These are phyloP conservation scores for Bufo bufo DNA, from an alignment of 2,113 vertebrate genomes.

Conservation along the genomic window DNA sequence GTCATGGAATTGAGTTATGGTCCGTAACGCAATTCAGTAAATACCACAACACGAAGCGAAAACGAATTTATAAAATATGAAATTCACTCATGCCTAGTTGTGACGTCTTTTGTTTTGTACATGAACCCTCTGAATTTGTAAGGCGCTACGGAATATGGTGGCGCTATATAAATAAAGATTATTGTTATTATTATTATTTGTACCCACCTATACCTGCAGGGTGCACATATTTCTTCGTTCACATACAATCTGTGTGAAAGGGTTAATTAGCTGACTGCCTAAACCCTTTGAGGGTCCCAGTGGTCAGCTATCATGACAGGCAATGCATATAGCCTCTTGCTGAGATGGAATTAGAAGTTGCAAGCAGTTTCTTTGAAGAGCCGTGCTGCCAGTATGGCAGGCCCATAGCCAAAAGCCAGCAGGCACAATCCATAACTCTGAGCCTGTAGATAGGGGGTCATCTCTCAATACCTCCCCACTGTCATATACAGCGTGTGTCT, in stretches of 20 bases:
- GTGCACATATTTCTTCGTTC: not conserved
- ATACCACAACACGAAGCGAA: no score
- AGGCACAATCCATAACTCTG: conserved; percentile 82
- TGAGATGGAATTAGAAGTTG: conserved; percentile 65
- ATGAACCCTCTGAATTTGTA: no score
- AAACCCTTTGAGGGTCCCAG: conserved; percentile 60
- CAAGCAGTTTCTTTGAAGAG: conserved; percentile 78
- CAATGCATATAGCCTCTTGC: conserved; percentile 75
- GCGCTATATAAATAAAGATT: no score
- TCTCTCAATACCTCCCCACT: conserved; percentile 86
- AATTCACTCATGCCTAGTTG: no score
- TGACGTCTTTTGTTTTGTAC: no score
- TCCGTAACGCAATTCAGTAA: no score
- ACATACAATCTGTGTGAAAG: not conserved
- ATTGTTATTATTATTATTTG: no score
- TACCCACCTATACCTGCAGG: not conserved
- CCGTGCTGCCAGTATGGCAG: conserved; percentile 69
- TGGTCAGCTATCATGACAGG: conserved; percentile 70
- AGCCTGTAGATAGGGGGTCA: conserved; percentile 84
- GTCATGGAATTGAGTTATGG: no score
- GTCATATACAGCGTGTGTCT: conserved; percentile 85
- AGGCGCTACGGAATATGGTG: no score
- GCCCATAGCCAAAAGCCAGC: conserved; percentile 80
- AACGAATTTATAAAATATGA: no score
- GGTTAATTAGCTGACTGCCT: conserved; percentile 3